Evolutionary conservation across 2,888 invertebrate genomes (phyloP).

Genomic region (Rosalia funebris): DNA sequence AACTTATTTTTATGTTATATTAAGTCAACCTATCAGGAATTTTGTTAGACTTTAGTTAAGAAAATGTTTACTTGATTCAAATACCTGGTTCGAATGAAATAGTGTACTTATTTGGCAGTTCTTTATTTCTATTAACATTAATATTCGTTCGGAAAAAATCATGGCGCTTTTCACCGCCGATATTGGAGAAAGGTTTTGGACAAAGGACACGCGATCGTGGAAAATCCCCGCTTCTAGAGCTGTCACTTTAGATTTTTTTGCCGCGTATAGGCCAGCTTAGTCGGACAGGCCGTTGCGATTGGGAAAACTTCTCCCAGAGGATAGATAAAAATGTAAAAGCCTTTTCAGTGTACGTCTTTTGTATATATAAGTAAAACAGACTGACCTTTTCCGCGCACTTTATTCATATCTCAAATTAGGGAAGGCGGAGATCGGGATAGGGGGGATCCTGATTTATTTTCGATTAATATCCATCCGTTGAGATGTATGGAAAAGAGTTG

Average conservation of each 20-base stretch:
- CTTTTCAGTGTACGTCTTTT: slow-evolving; percentile 34
- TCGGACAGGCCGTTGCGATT: slow-evolving; percentile 46
- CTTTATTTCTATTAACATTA: too few relatives aligned
- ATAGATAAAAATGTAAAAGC: slow-evolving; percentile 53
- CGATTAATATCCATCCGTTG: too few relatives aligned
- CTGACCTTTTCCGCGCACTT: slow-evolving; percentile 9
- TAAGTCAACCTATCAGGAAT: too few relatives aligned
- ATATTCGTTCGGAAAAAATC: background rate
- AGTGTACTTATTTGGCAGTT: too few relatives aligned
- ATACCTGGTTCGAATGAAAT: too few relatives aligned
- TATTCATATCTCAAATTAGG: too few relatives aligned
- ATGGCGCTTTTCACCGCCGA: background rate
- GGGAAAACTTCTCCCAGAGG: slow-evolving; percentile 50
- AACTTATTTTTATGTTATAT: too few relatives aligned
- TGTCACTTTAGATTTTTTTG: slow-evolving; percentile 47
- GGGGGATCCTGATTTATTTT: too few relatives aligned
- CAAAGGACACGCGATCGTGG: slow-evolving; percentile 39
- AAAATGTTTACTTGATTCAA: too few relatives aligned
- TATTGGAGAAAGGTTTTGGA: slow-evolving; percentile 21
- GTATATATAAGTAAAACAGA: slow-evolving; percentile 24
- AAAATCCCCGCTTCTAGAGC: slow-evolving; percentile 44
- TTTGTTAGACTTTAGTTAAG: too few relatives aligned
- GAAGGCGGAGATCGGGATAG: too few relatives aligned
- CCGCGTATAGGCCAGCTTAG: slow-evolving; percentile 39
- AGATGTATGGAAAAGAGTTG: too few relatives aligned